Evolutionary conservation across 2,797 vertebrate genomes (phyloP).

Genomic region (Leptoclinus maculatus): DNA sequence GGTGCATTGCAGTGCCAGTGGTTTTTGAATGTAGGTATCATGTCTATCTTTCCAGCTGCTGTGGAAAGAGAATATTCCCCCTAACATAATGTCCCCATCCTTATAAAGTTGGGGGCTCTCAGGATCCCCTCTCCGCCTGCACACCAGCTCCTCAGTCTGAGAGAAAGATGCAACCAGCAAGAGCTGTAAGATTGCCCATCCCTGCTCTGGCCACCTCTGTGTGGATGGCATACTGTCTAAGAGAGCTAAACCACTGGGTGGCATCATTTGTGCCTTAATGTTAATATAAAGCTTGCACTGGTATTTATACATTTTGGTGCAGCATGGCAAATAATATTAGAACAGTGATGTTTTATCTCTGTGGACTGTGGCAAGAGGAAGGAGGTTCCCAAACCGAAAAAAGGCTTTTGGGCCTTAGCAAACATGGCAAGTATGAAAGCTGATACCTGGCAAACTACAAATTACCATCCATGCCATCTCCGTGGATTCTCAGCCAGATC

Average conservation of each 20-base stretch:
- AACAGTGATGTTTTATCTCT: not conserved
- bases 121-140: constrained; percentile 62
- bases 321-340: not conserved
- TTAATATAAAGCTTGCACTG: not conserved
- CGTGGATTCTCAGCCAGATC: not conserved
- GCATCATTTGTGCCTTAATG: constrained; percentile 2
- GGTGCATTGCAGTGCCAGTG: constrained; percentile 71
- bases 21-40: constrained; percentile 62
- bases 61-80: constrained; percentile 82
- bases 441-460: not conserved
- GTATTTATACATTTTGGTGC: constrained; percentile 60
- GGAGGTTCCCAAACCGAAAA: not conserved
- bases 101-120: constrained; percentile 73
- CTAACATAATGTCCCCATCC: constrained; percentile 78
- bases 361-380: not conserved
- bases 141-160: constrained; percentile 60
- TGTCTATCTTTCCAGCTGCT: constrained; percentile 73
- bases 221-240: constrained; percentile 39
- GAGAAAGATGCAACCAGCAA: constrained; percentile 65
- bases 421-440: not conserved
- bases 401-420: not conserved
- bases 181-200: constrained; percentile 62
- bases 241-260: not conserved
- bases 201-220: constrained; percentile 57
- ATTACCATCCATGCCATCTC: not conserved